A percentile compares a stretch with the other conserved stretches of the same genome.
These are phyloP conservation scores for Ectobius pallidus DNA, from an alignment of 2,888 invertebrate species.

Conservation along the genomic window DNA sequence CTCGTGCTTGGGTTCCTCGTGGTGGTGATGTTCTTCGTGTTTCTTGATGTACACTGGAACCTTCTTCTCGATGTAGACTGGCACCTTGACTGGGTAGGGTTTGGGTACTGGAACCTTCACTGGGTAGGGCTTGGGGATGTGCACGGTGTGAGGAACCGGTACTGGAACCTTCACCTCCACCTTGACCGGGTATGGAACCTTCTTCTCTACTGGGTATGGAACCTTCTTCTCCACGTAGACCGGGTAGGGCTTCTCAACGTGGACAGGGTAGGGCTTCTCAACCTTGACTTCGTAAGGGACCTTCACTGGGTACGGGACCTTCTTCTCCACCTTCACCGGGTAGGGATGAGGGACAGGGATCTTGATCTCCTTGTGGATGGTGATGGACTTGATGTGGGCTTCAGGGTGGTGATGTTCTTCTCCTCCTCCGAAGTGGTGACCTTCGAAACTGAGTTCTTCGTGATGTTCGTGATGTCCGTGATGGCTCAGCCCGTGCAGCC, in stretches of 20 bases:
- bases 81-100: slow-evolving; percentile 11
- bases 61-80: slow-evolving; percentile 30
- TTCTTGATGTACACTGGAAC: slow-evolving; percentile 21
- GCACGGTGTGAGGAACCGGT: slow-evolving; percentile 58
- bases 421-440: slow-evolving; percentile 7
- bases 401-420: slow-evolving; percentile 21
- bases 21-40: slow-evolving; percentile 4
- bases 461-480: not conserved
- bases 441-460: not conserved
- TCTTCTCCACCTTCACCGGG: slow-evolving; percentile 51
- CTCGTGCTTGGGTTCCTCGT: not conserved
- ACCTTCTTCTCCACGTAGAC: slow-evolving; percentile 45
- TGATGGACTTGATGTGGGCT: slow-evolving; percentile 33
- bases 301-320: slow-evolving; percentile 49
- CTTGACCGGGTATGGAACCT: slow-evolving; percentile 51
- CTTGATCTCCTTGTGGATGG: slow-evolving; percentile 37
- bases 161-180: slow-evolving; percentile 57
- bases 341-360: slow-evolving; percentile 51
- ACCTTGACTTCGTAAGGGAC: slow-evolving; percentile 42
- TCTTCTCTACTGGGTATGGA: slow-evolving; percentile 51
- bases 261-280: slow-evolving; percentile 48
- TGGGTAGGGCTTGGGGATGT: slow-evolving; percentile 50
- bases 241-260: slow-evolving; percentile 41
- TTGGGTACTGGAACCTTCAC: slow-evolving; percentile 17
- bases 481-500: not conserved